phyloP scores from a whole-genome alignment of 37 sponge, comb jelly and placozoan genomes.

The Hormiphora californensis region DNA sequence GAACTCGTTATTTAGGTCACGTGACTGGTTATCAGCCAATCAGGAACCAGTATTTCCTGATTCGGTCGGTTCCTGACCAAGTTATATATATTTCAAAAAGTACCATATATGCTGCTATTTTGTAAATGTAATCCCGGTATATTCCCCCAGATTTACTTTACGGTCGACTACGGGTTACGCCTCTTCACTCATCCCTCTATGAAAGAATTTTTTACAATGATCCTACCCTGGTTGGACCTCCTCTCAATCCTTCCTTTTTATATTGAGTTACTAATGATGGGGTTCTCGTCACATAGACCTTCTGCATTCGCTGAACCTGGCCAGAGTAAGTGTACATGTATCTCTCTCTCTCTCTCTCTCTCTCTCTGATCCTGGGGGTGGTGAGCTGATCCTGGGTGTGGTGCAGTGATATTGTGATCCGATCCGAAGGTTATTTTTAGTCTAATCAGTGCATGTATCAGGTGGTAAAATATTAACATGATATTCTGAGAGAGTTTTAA shows the following conservation, averaged over 20 bases:
- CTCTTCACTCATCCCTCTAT: constrained; percentile 28
- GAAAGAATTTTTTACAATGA: constrained; percentile 26
- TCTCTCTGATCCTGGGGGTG: too few relatives aligned
- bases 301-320: neutral
- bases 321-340: neutral
- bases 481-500: neutral
- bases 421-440: neutral
- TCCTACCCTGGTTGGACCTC: constrained; percentile 35
- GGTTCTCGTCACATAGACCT: neutral
- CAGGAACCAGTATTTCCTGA: too few relatives aligned
- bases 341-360: too few relatives aligned
- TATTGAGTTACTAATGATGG: constrained; percentile 19
- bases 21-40: too few relatives aligned
- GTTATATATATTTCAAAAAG: too few relatives aligned
- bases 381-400: too few relatives aligned
- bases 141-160: neutral
- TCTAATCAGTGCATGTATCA: neutral
- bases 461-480: too few relatives aligned
- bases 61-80: too few relatives aligned
- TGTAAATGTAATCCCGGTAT: neutral
- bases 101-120: too few relatives aligned
- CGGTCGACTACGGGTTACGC: neutral
- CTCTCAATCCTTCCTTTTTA: constrained; percentile 45
- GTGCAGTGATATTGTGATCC: neutral
- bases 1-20: too few relatives aligned